phyloP scores from a whole-genome alignment of 2,888 invertebrate species.

The Leucophora obtusa region DNA sequence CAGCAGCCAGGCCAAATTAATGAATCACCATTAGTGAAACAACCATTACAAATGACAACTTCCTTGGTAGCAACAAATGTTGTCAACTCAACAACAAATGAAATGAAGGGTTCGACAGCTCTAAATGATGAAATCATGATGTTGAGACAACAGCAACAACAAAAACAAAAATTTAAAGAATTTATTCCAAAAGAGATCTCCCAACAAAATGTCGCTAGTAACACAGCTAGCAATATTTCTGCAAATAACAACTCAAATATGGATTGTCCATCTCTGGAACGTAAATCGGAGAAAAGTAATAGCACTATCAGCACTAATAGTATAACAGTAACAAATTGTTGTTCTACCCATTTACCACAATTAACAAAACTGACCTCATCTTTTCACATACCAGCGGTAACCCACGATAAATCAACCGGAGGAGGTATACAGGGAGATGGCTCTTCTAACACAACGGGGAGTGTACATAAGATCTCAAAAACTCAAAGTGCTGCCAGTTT shows the following conservation, averaged over 20 bases:
- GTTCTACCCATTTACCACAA: conserved; percentile 76
- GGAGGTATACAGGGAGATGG: conserved; percentile 45
- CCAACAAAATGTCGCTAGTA: conserved; percentile 43
- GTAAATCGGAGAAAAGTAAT: conserved; percentile 78
- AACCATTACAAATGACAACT: conserved; percentile 63
- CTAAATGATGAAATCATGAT: conserved; percentile 67
- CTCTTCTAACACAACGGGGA: conserved; percentile 9
- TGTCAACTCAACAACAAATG: conserved; percentile 20
- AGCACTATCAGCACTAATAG: conserved; percentile 75
- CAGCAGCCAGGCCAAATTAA: not conserved
- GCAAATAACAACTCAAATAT: conserved; percentile 38
- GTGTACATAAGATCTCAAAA: conserved; percentile 68
- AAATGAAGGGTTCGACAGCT: conserved; percentile 53
- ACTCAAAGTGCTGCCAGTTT: conserved; percentile 72
- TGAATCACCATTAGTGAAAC: conserved; percentile 58
- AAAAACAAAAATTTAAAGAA: conserved; percentile 43
- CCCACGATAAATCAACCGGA: conserved; percentile 56
- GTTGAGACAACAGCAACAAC: conserved; percentile 55
- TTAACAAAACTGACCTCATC: conserved; percentile 76
- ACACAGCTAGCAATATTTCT: not conserved
- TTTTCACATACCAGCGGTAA: conserved; percentile 74
- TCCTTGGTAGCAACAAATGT: conserved; percentile 61
- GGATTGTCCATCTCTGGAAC: conserved; percentile 73
- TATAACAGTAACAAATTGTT: conserved; percentile 76
- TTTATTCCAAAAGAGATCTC: conserved; percentile 20